Conservation (phyloP, 2,797 vertebrate species). For the Poeciliopsis gracilis region DNA sequence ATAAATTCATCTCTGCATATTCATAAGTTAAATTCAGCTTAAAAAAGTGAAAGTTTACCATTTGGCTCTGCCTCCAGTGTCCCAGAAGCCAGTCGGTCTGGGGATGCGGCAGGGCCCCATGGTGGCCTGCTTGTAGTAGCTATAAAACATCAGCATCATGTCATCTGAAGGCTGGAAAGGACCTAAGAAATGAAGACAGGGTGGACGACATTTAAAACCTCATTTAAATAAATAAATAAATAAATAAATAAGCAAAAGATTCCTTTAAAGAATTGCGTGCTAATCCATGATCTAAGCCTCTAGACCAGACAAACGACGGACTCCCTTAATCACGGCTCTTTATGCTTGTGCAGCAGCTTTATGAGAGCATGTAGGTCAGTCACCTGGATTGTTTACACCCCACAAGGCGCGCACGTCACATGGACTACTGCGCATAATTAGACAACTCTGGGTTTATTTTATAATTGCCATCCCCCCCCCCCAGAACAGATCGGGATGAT, state of each 20-base stretch:
- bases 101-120: constrained; percentile 87
- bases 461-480: not conserved
- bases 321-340: constrained; percentile 39
- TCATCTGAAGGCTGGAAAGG: constrained; percentile 94
- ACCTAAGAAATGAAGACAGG: constrained; percentile 76
- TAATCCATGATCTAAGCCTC: not conserved
- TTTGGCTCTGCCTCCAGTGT: constrained; percentile 90
- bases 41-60: constrained; percentile 78
- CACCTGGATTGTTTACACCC: constrained; percentile 37
- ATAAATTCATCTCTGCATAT: not conserved
- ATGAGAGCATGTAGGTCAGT: constrained; percentile 58
- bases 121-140: constrained; percentile 94
- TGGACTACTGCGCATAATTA: not conserved
- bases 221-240: not conserved
- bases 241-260: not conserved
- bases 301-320: not conserved
- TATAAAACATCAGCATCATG: constrained; percentile 95
- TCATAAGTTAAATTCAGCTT: not conserved
- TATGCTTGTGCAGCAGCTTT: constrained; percentile 36
- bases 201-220: not conserved
- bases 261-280: not conserved
- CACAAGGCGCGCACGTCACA: constrained; percentile 17
- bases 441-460: not conserved
- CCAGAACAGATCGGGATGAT: constrained; percentile 4
- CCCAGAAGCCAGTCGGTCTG: constrained; percentile 90